Conservation (phyloP, 2,113 vertebrate genomes). For the Craseonycteris thonglongyai region DNA sequence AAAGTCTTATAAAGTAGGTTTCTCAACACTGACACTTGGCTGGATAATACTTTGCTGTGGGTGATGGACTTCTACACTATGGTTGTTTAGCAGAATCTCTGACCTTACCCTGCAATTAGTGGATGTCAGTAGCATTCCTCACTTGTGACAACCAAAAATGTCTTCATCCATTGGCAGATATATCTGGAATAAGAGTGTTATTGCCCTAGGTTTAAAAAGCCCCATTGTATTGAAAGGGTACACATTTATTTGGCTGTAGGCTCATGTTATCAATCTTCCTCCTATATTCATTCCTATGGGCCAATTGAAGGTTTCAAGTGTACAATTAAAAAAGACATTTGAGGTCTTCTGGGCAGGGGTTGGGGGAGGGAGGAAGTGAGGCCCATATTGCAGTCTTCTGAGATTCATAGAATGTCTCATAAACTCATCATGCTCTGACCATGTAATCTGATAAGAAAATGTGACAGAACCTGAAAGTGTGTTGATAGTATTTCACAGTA, state of each 20-base stretch:
- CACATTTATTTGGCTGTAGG: background rate
- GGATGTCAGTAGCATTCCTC: background rate
- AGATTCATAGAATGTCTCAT: background rate
- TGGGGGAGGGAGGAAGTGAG: background rate
- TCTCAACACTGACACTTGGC: background rate
- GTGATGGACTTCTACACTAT: background rate
- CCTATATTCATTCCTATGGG: background rate
- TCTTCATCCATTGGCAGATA: background rate
- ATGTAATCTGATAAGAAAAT: background rate
- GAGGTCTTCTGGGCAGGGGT: background rate
- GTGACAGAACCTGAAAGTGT: background rate
- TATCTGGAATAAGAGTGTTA: background rate
- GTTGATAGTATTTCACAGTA: background rate
- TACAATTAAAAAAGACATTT: background rate
- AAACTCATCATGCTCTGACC: background rate
- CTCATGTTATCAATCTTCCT: background rate
- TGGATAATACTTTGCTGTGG: background rate
- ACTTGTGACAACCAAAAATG: background rate
- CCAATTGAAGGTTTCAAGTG: background rate
- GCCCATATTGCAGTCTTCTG: background rate
- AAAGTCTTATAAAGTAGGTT: background rate
- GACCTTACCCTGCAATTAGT: background rate
- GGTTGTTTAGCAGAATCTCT: background rate
- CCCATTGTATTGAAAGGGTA: background rate
- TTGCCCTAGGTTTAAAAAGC: background rate